These are phyloP conservation scores for Heterohyrax brucei DNA, from an alignment of 2,797 vertebrate species.

Conservation along the genomic window DNA sequence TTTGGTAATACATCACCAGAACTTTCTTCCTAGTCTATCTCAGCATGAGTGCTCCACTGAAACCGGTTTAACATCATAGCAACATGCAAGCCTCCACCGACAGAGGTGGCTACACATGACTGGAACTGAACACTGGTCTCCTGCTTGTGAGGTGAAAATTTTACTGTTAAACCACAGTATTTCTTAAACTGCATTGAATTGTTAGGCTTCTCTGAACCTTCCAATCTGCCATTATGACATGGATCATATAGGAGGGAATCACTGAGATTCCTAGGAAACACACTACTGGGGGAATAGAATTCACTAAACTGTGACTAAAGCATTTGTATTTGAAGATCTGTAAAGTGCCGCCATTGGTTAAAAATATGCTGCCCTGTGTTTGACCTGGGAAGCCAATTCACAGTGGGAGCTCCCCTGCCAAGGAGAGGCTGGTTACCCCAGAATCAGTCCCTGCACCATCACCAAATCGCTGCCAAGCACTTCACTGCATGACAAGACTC, in stretches of 20 bases:
- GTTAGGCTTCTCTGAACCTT: neutral
- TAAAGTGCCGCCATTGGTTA: neutral
- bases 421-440: neutral
- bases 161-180: neutral
- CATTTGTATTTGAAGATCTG: neutral
- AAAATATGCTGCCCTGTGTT: neutral
- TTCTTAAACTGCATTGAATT: neutral
- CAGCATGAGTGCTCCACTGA: neutral
- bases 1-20: neutral
- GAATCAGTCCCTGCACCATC: neutral
- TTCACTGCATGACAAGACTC: neutral
- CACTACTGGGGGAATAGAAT: neutral
- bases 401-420: neutral
- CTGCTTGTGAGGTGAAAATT: neutral
- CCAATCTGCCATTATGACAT: neutral
- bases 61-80: neutral
- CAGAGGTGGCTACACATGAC: neutral
- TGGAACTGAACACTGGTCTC: neutral
- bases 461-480: neutral
- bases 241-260: slow-evolving; percentile 1
- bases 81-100: neutral
- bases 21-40: neutral
- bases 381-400: neutral
- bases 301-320: slow-evolving; percentile 19
- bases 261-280: neutral